Evolutionary conservation across 2,888 invertebrate genomes (phyloP).

Genomic region (Cryptus armator): DNA sequence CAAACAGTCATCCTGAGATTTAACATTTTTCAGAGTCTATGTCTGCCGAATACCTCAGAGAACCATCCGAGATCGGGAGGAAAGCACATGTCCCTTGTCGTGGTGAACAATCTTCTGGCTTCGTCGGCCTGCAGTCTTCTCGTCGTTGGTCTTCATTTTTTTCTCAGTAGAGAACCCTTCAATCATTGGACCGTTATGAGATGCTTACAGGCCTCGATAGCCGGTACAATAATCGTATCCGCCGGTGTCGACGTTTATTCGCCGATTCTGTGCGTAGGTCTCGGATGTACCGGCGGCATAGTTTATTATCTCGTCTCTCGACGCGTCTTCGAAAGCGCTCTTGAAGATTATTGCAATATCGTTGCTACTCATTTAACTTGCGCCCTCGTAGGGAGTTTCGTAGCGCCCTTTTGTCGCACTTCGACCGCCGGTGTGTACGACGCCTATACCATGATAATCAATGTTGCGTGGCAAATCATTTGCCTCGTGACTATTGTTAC

Average conservation of each 20-base stretch:
- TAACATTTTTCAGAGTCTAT: conserved; percentile 63
- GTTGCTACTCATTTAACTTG: conserved; percentile 79
- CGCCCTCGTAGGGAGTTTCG: conserved; percentile 78
- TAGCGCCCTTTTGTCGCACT: conserved; percentile 75
- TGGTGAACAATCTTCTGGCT: conserved; percentile 76
- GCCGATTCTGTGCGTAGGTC: conserved; percentile 73
- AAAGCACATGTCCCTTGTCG: conserved; percentile 54
- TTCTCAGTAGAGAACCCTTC: conserved; percentile 73
- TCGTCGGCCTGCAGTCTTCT: conserved; percentile 74
- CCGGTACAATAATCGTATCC: conserved; percentile 80
- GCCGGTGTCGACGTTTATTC: conserved; percentile 81
- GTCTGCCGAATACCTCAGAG: conserved; percentile 41
- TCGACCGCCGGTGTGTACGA: conserved; percentile 20
- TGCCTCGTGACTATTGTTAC: conserved; percentile 69
- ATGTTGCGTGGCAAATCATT: conserved; percentile 76
- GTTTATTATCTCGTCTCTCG: conserved; percentile 76
- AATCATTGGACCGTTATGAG: conserved; percentile 82
- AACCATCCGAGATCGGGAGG: conserved; percentile 27
- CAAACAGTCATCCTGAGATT: background rate
- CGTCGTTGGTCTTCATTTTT: conserved; percentile 74
- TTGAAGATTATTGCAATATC: conserved; percentile 84
- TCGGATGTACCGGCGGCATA: conserved; percentile 74
- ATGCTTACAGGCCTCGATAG: conserved; percentile 81
- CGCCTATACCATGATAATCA: conserved; percentile 57
- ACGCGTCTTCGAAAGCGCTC: conserved; percentile 77